Evolutionary conservation across 1,140 invertebrate genomes (phyloP), one percentile per base, ranked within the genome.

Genomic region (Harpegnathos saltator): DNA sequence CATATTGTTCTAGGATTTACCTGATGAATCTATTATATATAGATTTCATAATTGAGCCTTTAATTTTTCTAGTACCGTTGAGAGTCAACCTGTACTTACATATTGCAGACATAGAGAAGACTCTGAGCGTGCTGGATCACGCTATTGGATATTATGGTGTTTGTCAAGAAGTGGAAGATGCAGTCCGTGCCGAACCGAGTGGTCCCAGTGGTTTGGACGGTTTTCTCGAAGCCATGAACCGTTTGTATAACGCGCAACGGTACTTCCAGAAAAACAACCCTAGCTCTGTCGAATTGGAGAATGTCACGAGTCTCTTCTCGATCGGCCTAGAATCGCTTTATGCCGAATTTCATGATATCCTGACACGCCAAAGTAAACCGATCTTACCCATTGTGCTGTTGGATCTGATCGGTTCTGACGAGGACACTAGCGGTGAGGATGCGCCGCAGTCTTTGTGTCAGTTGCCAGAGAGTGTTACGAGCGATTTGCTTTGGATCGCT

Each of bases 201-300:
- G 95, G 95, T n/a, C 93, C 94, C 1, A 92, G 95, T 85, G 95
- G 96, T 59, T 93, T 98, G n/a, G 95, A 97, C 29, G 93, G 95
- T 22, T 98, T 97, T 93, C 94, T 99, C 17, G 95, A 97, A 89
- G 97, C 98, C 3, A 96, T 99, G 94, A 97, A 98, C 90, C 96
- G 97, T 90, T 94, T 99, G 54, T 96, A 97, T 65, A 97, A 97
- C 86, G 98, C 98, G 65, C 97, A 98, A 89, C 96, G 96, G 52
- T 99, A 99, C 93, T 99, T 99, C 94, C 96, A 98, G 90, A 97
- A 97, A 91, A 97, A 98, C 91, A 99, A 99, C 94, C 97, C 98
- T 1, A 97, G 98, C 91, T 98, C 98, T 92, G 97, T 98, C 38
- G 98, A 99, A 95, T 93, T 99, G 68, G 97, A 98, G 91, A 99